Base-by-base conservation (phyloP, 2,113 vertebrate genomes). In the Pelodiscus sinensis region DNA sequence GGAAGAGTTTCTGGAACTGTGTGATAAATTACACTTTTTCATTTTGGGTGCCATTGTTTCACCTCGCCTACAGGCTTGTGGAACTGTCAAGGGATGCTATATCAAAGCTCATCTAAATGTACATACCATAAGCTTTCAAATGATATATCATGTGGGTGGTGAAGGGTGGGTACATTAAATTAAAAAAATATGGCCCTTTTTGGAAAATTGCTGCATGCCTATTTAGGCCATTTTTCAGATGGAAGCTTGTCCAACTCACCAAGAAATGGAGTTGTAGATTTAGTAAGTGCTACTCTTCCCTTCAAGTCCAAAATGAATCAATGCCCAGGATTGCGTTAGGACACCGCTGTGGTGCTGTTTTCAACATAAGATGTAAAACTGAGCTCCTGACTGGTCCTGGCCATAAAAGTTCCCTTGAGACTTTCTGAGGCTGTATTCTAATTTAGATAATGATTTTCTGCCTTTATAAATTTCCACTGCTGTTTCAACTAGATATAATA, bases 241-340 rank as follows among this genome's bases (percentile, higher is more conserved):
- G 92, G 79, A 89, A 94, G 91, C 24, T 6, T 81, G 93, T 92
- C 87, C 93, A 95, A 94, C 85, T 55, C 85, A 58, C 84, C 80
- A 87, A 11, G 38, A 85, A 62, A 35, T 52, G 19, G 56, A 58
- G 7, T 56, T 60, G 73, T 11, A 80, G 60, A 54, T 79, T n/a
- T 81, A 87, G 19, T 54, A 79, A 91, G 1, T 22, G 10, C 14
- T 2, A 22, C 84, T 86, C 94, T 90, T 90, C 44, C 86, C 71
- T 87, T 86, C 52, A 84, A 68, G 82, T 44, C 50, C 31, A 52
- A 3, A 12, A 24, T 87, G 31, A 60, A 77, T 93, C 50, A 94
- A 82, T 79, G 86, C 38, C 13, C 56, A 86, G 57, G 12, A 78
- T 92, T 56, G 84, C 89, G 44, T 71, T 75, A 52, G 51, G 81